Conservation (phyloP, 2,113 vertebrate species). For the Speoplatyrhinus poulsoni region DNA sequence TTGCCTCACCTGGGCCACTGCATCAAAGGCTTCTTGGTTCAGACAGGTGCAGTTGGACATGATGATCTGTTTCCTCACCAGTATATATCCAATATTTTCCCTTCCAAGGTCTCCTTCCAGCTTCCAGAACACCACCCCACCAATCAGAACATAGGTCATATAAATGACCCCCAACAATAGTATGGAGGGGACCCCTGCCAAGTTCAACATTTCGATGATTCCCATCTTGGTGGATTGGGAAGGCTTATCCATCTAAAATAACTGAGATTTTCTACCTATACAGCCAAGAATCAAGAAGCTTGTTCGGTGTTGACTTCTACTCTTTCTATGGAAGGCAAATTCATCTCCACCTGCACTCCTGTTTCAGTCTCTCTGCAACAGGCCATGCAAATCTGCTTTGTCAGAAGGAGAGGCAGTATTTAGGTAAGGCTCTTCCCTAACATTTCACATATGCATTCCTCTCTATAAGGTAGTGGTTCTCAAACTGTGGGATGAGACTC, state of each 20-base stretch:
- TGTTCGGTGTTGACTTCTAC: slow-evolving; percentile 3
- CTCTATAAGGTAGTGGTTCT: too few species aligned
- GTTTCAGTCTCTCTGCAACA: slow-evolving; percentile 32
- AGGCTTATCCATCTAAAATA: not conserved
- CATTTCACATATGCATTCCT: too few species aligned
- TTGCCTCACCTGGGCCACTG: slow-evolving; percentile 78
- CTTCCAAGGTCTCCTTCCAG: slow-evolving; percentile 75
- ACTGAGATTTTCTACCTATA: not conserved
- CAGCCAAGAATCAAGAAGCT: not conserved
- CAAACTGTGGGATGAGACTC: not conserved
- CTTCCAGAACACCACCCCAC: slow-evolving; percentile 81
- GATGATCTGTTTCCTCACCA: slow-evolving; percentile 60
- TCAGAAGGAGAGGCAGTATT: not conserved
- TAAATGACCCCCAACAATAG: slow-evolving; percentile 76
- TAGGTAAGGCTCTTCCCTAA: not conserved
- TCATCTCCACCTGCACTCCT: slow-evolving; percentile 31
- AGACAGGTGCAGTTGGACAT: slow-evolving; percentile 78
- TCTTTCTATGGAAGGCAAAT: slow-evolving; percentile 68
- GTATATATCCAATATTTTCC: slow-evolving; percentile 45
- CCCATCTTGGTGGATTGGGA: not conserved
- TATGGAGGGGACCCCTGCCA: slow-evolving; percentile 60
- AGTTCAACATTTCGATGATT: slow-evolving; percentile 20
- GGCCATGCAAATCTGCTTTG: slow-evolving; percentile 72
- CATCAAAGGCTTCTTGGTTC: slow-evolving; percentile 68
- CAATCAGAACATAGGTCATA: slow-evolving; percentile 80